phyloP scores from a whole-genome alignment of 1,140 invertebrate genomes.

The Lucilia cuprina region DNA sequence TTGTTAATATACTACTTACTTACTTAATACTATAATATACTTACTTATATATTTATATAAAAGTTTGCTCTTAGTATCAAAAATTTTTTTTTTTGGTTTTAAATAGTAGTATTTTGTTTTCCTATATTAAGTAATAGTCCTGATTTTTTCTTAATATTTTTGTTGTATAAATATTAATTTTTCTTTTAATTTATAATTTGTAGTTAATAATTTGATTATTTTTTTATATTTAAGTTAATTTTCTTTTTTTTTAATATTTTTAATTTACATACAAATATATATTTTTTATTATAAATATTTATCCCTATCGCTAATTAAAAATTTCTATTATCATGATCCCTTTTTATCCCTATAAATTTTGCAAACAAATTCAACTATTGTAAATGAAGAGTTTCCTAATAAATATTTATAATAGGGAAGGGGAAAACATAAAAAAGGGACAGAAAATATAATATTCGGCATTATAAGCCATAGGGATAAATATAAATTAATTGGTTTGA shows the following conservation, averaged over 20 bases:
- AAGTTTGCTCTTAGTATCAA: constrained; percentile 10
- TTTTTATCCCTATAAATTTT: too few relatives aligned
- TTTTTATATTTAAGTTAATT: background rate
- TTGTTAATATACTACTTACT: constrained; percentile 2
- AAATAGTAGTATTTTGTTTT: constrained; percentile 1
- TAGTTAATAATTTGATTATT: background rate
- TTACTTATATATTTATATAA: background rate
- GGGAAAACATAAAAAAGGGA: too few relatives aligned
- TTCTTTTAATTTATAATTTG: background rate
- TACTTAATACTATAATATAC: background rate
- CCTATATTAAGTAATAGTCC: background rate
- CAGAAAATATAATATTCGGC: too few relatives aligned
- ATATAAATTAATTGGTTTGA: too few relatives aligned
- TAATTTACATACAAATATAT: background rate
- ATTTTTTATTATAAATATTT: background rate
- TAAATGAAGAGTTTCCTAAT: too few relatives aligned
- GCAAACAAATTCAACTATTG: too few relatives aligned
- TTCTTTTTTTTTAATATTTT: background rate
- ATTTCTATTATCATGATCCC: too few relatives aligned
- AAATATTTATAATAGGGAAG: too few relatives aligned
- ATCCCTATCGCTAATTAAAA: too few relatives aligned
- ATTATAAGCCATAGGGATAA: too few relatives aligned
- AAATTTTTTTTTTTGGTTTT: background rate
- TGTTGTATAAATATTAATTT: background rate
- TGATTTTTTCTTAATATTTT: background rate